phyloP scores from a whole-genome alignment of 2,797 vertebrate genomes.

The Brotula barbata region DNA sequence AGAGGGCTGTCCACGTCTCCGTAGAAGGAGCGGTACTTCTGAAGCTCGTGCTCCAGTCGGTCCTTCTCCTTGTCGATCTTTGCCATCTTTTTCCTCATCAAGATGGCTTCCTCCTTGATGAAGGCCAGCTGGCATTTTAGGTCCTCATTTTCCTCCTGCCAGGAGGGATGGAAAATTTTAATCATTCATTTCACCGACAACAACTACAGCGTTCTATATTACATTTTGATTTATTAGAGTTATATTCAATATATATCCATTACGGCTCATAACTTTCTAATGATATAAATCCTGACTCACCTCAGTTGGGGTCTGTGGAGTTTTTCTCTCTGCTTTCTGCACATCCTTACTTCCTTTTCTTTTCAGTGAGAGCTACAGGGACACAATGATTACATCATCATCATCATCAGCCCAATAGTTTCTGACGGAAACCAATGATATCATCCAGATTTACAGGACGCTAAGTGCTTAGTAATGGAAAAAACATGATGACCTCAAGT shows the following conservation, averaged over 20 bases:
- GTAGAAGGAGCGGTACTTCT: conserved; percentile 96
- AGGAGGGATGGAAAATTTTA: not conserved
- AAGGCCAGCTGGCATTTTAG: conserved; percentile 97
- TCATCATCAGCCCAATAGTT: conserved; percentile 31
- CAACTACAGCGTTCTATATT: not conserved
- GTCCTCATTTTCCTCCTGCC: conserved; percentile 94
- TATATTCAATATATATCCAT: conserved; percentile 2
- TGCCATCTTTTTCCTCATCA: conserved; percentile 99
- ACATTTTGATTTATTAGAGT: conserved; percentile 26
- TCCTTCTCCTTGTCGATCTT: conserved; percentile 99
- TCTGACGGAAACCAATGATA: conserved; percentile 39
- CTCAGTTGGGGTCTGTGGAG: conserved; percentile 88
- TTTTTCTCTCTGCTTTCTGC: conserved; percentile 89
- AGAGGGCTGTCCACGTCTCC: conserved; percentile 97
- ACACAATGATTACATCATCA: conserved; percentile 64
- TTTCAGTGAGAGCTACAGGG: conserved; percentile 87
- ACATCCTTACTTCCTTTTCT: conserved; percentile 94
- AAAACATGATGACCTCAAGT: conserved; percentile 21
- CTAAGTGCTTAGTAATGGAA: conserved; percentile 30
- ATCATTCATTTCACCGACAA: too few species aligned
- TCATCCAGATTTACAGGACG: conserved; percentile 45
- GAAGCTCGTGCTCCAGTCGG: conserved; percentile 92
- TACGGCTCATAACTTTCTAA: conserved; percentile 6
- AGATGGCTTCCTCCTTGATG: conserved; percentile 92
- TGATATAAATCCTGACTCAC: conserved; percentile 74